phyloP scores from a whole-genome alignment of 2,888 invertebrate species.

The Athalia cordata region DNA sequence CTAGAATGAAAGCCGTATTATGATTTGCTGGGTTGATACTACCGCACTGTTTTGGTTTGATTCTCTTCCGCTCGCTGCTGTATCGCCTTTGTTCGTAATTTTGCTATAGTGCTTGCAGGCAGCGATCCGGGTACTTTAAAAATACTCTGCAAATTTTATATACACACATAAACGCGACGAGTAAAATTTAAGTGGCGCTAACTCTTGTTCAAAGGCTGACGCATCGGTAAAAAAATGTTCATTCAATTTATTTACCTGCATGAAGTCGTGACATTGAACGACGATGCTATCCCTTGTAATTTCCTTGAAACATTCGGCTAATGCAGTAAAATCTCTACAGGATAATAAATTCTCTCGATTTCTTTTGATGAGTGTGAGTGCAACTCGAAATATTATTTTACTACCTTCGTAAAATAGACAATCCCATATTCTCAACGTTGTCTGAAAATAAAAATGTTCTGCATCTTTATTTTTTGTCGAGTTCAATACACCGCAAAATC shows the following conservation, averaged over 20 bases:
- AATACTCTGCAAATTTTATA: constrained; percentile 79
- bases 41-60: constrained; percentile 64
- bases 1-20: constrained; percentile 60
- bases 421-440: constrained; percentile 96
- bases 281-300: constrained; percentile 87
- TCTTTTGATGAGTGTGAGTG: constrained; percentile 86
- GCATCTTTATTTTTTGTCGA: too few species aligned
- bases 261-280: constrained; percentile 91
- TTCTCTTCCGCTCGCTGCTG: constrained; percentile 76
- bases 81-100: constrained; percentile 78
- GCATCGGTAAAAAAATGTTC: neutral
- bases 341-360: constrained; percentile 83
- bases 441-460: constrained; percentile 74
- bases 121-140: constrained; percentile 89
- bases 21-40: constrained; percentile 56
- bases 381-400: constrained; percentile 93
- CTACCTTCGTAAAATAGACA: constrained; percentile 96
- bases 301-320: constrained; percentile 88
- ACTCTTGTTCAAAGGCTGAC: constrained; percentile 38
- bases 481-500: too few species aligned
- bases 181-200: neutral
- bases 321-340: constrained; percentile 86
- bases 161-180: neutral
- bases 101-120: constrained; percentile 80
- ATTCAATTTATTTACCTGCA: constrained; percentile 80